phyloP scores from a whole-genome alignment of 2,797 vertebrate genomes.

The Chaenodraco wilsoni region DNA sequence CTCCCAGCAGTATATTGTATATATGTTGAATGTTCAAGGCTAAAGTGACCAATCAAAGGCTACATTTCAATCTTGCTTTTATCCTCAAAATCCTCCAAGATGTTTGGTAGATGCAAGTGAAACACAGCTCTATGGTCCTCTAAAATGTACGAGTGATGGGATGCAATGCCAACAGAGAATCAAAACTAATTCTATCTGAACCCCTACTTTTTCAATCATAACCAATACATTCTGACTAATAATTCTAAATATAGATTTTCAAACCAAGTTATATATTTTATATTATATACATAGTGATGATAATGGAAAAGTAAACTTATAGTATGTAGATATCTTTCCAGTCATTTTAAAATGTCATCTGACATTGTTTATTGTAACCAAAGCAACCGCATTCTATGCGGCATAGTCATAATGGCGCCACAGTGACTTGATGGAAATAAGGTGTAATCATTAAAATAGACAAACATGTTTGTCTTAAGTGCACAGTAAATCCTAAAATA shows the following conservation, averaged over 20 bases:
- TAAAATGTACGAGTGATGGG: neutral
- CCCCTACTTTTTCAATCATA: neutral
- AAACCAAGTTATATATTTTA: neutral
- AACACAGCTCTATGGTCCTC: neutral
- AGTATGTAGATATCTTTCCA: constrained; percentile 3
- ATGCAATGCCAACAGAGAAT: neutral
- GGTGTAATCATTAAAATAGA: constrained; percentile 25
- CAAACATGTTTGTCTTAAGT: constrained; percentile 27
- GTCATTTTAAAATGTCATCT: constrained; percentile 28
- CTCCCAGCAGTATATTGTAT: constrained; percentile 3
- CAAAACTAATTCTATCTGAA: constrained; percentile 1
- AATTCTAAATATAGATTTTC: neutral
- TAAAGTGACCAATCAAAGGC: constrained; percentile 8
- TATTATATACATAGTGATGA: neutral
- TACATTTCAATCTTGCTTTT: constrained; percentile 19
- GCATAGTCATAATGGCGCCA: constrained; percentile 19
- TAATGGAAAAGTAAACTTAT: constrained; percentile 12
- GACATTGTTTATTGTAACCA: constrained; percentile 42
- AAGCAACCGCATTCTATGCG: constrained; percentile 24
- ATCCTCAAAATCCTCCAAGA: neutral
- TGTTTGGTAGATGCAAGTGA: neutral
- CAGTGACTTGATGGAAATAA: constrained; percentile 31
- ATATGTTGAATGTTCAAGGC: constrained; percentile 5
- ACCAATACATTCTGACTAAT: neutral
- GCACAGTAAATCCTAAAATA: constrained; percentile 30